A percentile compares a stretch with the other conserved stretches of the same genome.
These are phyloP conservation scores for Habropoda laboriosa DNA, from an alignment of 1,140 invertebrate genomes.

Conservation along the genomic window DNA sequence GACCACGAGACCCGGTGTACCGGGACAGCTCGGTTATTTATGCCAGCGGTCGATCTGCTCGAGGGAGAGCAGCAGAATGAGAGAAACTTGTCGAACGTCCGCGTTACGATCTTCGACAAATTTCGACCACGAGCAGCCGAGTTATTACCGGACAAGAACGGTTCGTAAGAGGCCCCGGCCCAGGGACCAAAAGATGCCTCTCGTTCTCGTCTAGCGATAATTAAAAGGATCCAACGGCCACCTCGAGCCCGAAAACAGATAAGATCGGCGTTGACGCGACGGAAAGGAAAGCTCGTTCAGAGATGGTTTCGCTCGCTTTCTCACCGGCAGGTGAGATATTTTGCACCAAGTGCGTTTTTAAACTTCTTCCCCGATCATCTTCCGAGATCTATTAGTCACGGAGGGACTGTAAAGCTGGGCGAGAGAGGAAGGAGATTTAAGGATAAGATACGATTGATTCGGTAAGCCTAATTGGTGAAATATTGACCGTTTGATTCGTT, in stretches of 20 bases:
- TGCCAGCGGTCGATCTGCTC: background rate
- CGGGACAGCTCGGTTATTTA: conserved; percentile 12
- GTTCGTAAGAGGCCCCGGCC: conserved; percentile 48
- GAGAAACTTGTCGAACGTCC: conserved; percentile 52
- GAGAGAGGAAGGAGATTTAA: background rate
- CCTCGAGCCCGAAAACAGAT: conserved; percentile 62
- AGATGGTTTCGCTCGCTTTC: conserved; percentile 59
- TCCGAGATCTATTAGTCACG: conserved; percentile 1
- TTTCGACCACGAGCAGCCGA: conserved; percentile 43
- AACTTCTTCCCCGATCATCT: conserved; percentile 5
- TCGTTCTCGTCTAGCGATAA: conserved; percentile 68
- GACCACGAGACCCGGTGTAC: no score
- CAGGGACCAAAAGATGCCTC: conserved; percentile 33
- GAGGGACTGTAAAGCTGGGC: background rate
- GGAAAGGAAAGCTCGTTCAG: conserved; percentile 65
- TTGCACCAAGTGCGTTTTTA: conserved; percentile 48
- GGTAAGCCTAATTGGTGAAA: background rate
- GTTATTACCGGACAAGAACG: conserved; percentile 51
- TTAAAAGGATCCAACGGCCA: conserved; percentile 77
- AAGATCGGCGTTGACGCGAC: conserved; percentile 78
- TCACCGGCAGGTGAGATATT: conserved; percentile 63
- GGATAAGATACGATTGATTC: background rate
- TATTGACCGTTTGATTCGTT: background rate
- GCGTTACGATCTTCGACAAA: conserved; percentile 43
- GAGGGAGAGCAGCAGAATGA: conserved; percentile 22